Evolutionary conservation across 1,140 invertebrate species (phyloP).

Genomic region (Nixonia krombeini): DNA sequence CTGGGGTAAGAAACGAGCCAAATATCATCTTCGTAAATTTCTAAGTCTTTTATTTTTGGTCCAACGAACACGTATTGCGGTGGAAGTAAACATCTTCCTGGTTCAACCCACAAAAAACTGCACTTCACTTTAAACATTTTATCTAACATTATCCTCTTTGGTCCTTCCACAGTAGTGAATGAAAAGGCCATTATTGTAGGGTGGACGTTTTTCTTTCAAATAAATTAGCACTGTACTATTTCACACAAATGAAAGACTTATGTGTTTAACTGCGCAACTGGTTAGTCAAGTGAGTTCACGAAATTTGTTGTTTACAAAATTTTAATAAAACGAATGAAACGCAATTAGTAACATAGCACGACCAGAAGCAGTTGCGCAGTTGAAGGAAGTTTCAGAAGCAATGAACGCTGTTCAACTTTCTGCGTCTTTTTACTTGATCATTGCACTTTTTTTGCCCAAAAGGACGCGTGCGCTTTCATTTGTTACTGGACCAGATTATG

Average conservation of each 20-base stretch:
- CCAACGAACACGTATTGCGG: conserved; percentile 78
- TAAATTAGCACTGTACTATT: neutral
- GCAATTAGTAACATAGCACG: conserved; percentile 5
- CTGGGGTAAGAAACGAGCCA: conserved; percentile 88
- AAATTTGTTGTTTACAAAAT: neutral
- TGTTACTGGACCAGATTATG: too few species aligned
- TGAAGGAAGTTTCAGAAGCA: conserved; percentile 17
- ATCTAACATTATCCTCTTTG: conserved; percentile 75
- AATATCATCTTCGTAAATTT: conserved; percentile 80
- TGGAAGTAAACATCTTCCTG: conserved; percentile 78
- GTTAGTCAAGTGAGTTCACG: too few species aligned
- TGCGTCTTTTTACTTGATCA: conserved; percentile 27
- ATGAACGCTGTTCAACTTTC: conserved; percentile 30
- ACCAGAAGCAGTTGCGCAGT: conserved; percentile 15
- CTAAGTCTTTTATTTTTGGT: conserved; percentile 77
- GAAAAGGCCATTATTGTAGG: conserved; percentile 23
- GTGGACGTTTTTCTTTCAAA: neutral
- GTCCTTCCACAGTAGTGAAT: conserved; percentile 74
- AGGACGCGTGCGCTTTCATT: too few species aligned
- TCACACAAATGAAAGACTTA: neutral
- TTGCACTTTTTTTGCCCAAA: too few species aligned
- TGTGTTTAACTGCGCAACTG: neutral
- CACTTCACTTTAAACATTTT: conserved; percentile 77
- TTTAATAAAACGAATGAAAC: neutral
- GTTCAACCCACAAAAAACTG: conserved; percentile 80